phyloP scores from a whole-genome alignment of 1,140 invertebrate genomes.

The Doryteuthis pealeii region DNA sequence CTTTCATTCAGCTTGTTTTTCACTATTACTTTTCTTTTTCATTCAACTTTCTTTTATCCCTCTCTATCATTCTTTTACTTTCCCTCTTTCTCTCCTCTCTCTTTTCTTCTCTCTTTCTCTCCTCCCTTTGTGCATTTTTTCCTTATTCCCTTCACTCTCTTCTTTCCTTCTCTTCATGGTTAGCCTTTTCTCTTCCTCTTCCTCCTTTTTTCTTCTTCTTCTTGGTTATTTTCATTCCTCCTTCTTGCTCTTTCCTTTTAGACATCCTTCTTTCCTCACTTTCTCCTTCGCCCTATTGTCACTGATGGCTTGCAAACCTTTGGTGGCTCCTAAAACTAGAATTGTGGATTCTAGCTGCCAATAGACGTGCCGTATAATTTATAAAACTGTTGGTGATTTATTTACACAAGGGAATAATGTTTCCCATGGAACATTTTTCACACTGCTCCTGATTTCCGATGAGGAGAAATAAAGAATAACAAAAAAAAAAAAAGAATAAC shows the following conservation, averaged over 20 bases:
- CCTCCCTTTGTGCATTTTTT: neutral
- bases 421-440: conserved; percentile 10
- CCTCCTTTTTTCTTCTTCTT: neutral
- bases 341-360: conserved; percentile 7
- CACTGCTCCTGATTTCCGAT: neutral
- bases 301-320: neutral
- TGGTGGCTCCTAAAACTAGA: conserved; percentile 1
- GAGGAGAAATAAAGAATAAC: neutral
- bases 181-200: neutral
- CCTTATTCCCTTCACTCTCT: neutral
- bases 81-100: neutral
- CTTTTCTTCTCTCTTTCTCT: neutral
- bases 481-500: neutral
- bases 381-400: conserved; percentile 11
- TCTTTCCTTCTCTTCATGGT: neutral
- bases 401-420: conserved; percentile 5
- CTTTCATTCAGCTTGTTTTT: neutral
- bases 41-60: neutral
- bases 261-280: too few species aligned
- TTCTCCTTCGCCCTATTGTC: neutral
- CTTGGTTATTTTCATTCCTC: neutral
- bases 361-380: conserved; percentile 7
- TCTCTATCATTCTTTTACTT: neutral
- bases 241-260: neutral
- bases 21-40: neutral